These are phyloP conservation scores for Rutilus rutilus DNA, from an alignment of 2,113 vertebrate species.

Conservation along the genomic window DNA sequence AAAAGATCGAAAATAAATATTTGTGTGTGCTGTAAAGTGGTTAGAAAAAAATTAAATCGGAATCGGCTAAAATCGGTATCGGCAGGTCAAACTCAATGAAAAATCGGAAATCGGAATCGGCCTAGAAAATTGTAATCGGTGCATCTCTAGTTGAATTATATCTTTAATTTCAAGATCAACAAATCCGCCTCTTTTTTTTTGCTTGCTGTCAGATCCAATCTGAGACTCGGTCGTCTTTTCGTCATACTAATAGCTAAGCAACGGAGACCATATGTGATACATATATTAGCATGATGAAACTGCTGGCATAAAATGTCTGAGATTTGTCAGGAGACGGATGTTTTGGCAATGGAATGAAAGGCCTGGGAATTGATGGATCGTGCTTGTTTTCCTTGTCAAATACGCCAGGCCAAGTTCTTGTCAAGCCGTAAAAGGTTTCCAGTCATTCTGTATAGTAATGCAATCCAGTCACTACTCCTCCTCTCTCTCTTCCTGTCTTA, in stretches of 20 bases:
- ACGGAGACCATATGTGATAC: constrained; percentile 73
- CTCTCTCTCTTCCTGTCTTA: constrained; percentile 24
- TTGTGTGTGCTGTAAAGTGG: too few species aligned
- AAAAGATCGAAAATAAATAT: too few species aligned
- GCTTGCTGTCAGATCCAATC: constrained; percentile 55
- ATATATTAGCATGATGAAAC: constrained; percentile 71
- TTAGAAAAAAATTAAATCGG: too few species aligned
- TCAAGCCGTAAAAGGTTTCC: constrained; percentile 70
- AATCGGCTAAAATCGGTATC: too few species aligned
- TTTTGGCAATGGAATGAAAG: constrained; percentile 70
- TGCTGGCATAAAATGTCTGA: constrained; percentile 61
- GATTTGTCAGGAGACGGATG: constrained; percentile 64
- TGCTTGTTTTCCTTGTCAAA: constrained; percentile 73
- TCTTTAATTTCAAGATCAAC: constrained; percentile 54
- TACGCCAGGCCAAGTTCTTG: constrained; percentile 69
- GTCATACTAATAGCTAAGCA: constrained; percentile 66
- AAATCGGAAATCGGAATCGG: too few species aligned
- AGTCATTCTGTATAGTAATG: constrained; percentile 74
- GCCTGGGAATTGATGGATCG: constrained; percentile 65
- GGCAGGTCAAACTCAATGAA: too few species aligned
- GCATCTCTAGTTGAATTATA: constrained; percentile 42
- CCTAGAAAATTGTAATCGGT: too few species aligned
- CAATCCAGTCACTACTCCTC: constrained; percentile 62
- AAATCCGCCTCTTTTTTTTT: constrained; percentile 51
- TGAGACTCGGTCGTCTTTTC: constrained; percentile 47